Base-by-base conservation (phyloP, 2,113 vertebrate species). In the Neolamprologus tretocephalus region DNA sequence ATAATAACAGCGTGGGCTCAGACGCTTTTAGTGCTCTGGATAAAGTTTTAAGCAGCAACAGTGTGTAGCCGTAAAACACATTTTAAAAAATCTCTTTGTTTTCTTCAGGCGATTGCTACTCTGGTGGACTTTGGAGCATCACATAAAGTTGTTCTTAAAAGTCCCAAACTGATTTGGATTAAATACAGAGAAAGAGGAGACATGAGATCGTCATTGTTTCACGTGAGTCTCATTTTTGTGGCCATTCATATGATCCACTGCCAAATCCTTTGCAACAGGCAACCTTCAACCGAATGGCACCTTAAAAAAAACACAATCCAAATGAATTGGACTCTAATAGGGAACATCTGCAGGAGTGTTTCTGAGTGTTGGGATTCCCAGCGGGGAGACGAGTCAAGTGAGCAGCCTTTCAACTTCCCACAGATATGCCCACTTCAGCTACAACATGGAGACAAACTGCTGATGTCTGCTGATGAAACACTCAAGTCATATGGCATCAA, bases 361-460 rank as follows among this genome's bases (percentile, higher is more conserved):
- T 89, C 91, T 1, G 94, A 97, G 49, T 98, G 97, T 86, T 97
- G 96, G 96, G 89, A 86, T 57, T 87, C 86, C 81, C 85, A 51
- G 49, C 85, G 31, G 28, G 81, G 7, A 57, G 66, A 31, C 40
- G 55, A 84, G 66, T 71, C 86, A 23, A 84, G 75, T 1, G 10
- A 73, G n/a, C 68, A 73, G 5, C n/a, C 51, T 47, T 82, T 95
- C 37, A 93, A 19, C 78, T 83, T 97, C 53, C 95, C 96, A 51
- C 97, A 97, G 86, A 96, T 98, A 86, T 98, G 97, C 75, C 97
- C 97, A 26, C 91, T 98, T 53, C 94, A 97, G 80, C 92, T 98
- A 90, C 98, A 98, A 8, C 49, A 96, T 9, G 97, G 97, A 79
- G 97, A 98, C 6, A 94, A 86, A 11, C 94, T 98, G 85, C 91